Percentiles rank a stretch among this genome's conserved stretches.
Conservation (phyloP, 2,113 vertebrate species). For the Pelodiscus sinensis region DNA sequence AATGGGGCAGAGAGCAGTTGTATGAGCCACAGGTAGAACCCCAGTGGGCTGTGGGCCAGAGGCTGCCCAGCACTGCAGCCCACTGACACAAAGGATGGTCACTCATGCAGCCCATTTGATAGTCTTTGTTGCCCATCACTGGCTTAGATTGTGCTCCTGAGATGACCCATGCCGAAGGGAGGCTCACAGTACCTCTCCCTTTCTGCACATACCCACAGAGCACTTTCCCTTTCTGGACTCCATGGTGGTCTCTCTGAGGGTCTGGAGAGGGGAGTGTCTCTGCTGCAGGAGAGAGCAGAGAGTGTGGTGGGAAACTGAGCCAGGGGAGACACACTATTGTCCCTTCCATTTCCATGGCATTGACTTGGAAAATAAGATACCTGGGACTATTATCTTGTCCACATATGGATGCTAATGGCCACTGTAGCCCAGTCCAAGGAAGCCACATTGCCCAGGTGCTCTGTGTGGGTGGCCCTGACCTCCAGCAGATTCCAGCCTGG, state of each 20-base stretch:
- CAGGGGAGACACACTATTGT: conserved; percentile 39
- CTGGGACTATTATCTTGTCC: background rate
- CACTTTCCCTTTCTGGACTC: conserved; percentile 59
- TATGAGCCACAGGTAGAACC: too few species aligned
- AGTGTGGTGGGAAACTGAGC: background rate
- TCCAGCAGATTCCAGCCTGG: background rate
- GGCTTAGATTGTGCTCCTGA: background rate
- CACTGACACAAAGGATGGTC: too few species aligned
- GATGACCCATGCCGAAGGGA: background rate
- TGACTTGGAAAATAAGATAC: conserved; percentile 33
- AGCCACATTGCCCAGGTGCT: background rate
- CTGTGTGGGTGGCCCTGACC: background rate
- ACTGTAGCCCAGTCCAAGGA: background rate
- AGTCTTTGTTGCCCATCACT: too few species aligned
- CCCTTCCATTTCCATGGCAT: conserved; percentile 40
- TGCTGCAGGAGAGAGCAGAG: conserved; percentile 57
- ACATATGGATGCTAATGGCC: background rate
- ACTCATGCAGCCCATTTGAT: too few species aligned
- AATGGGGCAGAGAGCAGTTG: too few species aligned
- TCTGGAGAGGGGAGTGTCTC: conserved; percentile 44
- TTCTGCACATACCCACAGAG: background rate
- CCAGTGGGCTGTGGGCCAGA: too few species aligned
- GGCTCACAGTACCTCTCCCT: background rate
- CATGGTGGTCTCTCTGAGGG: conserved; percentile 44
- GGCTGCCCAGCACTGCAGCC: too few species aligned